A percentile compares a stretch with the other conserved stretches of the same genome.
Evolutionary conservation across 64 coral and sea anemone genomes (phyloP).

Genomic region (Montipora sp.): DNA sequence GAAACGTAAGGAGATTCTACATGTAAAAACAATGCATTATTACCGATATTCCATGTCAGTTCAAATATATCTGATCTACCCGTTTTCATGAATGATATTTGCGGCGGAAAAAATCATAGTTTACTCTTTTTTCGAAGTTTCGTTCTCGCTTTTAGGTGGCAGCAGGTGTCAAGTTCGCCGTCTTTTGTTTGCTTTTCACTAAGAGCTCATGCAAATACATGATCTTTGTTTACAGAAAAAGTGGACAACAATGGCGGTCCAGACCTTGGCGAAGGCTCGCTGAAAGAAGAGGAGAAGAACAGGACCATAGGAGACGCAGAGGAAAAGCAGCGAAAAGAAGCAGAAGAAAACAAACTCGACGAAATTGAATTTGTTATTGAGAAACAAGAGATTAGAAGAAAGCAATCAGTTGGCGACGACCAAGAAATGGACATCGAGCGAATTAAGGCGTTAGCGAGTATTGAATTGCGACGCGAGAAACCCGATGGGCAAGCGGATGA

Average conservation of each 20-base stretch:
- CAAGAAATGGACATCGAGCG: slow-evolving; percentile 26
- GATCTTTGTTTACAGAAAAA: slow-evolving; percentile 54
- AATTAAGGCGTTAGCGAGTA: slow-evolving; percentile 1
- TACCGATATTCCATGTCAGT: neutral
- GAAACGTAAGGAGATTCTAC: neutral
- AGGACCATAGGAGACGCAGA: slow-evolving; percentile 4
- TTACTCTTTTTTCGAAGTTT: neutral
- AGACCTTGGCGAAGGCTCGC: neutral
- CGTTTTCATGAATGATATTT: too few species aligned
- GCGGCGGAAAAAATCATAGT: too few species aligned
- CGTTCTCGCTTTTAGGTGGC: slow-evolving; percentile 5
- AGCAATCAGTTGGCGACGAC: neutral
- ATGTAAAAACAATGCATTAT: neutral
- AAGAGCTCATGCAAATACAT: slow-evolving; percentile 30
- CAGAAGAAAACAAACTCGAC: slow-evolving; percentile 36
- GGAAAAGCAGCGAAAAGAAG: slow-evolving; percentile 29
- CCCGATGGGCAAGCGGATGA: slow-evolving; percentile 31
- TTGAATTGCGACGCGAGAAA: slow-evolving; percentile 26
- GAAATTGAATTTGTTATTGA: slow-evolving; percentile 40
- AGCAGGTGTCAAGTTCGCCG: slow-evolving; percentile 4
- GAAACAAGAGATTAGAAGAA: slow-evolving; percentile 30
- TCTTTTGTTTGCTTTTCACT: neutral
- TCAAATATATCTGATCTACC: too few species aligned
- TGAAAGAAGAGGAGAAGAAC: slow-evolving; percentile 30
- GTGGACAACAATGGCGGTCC: neutral